Base-by-base conservation (phyloP, 2,113 vertebrate genomes). In the Grallaria varia region DNA sequence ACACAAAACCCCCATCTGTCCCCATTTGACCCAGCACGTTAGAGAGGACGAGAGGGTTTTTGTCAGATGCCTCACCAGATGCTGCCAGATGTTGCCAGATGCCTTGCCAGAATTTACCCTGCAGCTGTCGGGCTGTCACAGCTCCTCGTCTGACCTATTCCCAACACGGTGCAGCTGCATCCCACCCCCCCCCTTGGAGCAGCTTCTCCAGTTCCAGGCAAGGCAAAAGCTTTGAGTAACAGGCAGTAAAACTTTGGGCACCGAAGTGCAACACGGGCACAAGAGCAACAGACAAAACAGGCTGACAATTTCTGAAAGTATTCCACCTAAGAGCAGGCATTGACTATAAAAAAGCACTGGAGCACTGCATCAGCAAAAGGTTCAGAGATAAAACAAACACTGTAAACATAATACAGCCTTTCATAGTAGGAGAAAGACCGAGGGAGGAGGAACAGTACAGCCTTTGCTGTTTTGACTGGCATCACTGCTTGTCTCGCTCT, bases 401-500 rank as follows among this genome's bases (percentile, higher is more conserved):
- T 92, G 89, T 97, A 94, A 97, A 96, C 95, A 97, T 92, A 95
- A 96, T 95, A 89, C 93, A 95, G 92, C 55, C 89, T 97, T 96
- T 97, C 96, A 96, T 84, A 96, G 90, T 64, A 89, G 39, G 84
- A 96, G 96, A 96, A 96, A 95, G 96, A 86, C 62, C 2, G 89
- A 87, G 68, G 92, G 92, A 96, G 92, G 96, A 96, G 90, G 90
- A 96, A 97, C 92, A 96, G 95, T 96, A 97, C 95, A 96, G 96
- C 95, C 90, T 89, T 95, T 94, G 89, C 95, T 96, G 96, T 97
- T 97, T 96, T 96, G 96, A 96, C 94, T 97, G 96, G 96, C 96
- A 95, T 95, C 81, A 79, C 81, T 66, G 77, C 92, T 58, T 95
- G 84, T 89, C 90, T 96, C 69, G 0, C 71, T 90, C 94, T 96